Evolutionary conservation across 2,797 vertebrate genomes (phyloP).

Genomic region (Notoglanidium macrostoma): DNA sequence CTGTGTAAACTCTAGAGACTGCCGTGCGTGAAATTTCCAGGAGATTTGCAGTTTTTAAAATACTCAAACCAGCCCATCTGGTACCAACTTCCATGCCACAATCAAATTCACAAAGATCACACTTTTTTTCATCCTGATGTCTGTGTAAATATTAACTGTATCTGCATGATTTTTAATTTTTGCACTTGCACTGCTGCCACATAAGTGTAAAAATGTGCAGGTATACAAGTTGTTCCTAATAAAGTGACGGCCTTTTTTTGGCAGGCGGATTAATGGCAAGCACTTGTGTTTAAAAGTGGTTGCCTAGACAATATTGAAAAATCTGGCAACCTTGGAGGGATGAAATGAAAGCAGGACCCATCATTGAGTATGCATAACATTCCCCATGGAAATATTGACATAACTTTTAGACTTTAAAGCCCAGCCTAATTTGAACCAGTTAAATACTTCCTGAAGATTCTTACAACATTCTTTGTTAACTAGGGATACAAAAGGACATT

Average conservation of each 20-base stretch:
- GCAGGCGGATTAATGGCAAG: neutral
- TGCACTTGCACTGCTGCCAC: too few relatives aligned
- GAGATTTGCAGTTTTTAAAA: neutral
- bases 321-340: neutral
- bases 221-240: too few relatives aligned
- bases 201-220: too few relatives aligned
- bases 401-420: neutral
- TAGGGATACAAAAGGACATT: neutral
- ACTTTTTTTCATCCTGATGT: neutral
- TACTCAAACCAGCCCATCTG: neutral
- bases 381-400: neutral
- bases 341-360: neutral
- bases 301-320: neutral
- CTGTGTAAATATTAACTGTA: neutral
- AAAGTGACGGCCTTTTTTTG: neutral
- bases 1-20: too few relatives aligned
- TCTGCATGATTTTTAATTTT: neutral
- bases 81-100: neutral
- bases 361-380: neutral
- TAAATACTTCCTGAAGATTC: neutral
- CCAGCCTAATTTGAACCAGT: neutral
- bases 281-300: neutral
- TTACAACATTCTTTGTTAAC: neutral
- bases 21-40: neutral
- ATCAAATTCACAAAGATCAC: neutral